Evolutionary conservation across 2,797 vertebrate genomes (phyloP), one percentile per base, ranked within the genome.

Genomic region (Enteromius radiatus): DNA sequence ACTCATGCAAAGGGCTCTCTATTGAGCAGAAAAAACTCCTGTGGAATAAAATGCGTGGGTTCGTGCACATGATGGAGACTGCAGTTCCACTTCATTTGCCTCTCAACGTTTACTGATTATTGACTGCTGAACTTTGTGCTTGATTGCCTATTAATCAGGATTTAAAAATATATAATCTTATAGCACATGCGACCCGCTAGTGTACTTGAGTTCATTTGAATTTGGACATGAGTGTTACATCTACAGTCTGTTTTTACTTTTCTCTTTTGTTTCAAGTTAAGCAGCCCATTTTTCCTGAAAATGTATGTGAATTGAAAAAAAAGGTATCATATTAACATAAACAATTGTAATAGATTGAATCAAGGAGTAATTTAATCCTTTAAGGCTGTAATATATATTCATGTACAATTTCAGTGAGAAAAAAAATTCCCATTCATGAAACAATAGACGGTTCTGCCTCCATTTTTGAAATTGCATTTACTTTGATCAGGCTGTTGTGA

Each of bases 81-180:
- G 36, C 54, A n/a, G 28, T 38, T 81, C 33, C 80, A 54, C 59
- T 64, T 78, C 0, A 41, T 81, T 65, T 65, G 23, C 33, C 10
- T 64, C 17, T 64, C 12, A 65, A 26, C 31, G 21, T 52, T 81
- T 6, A 31, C 59, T 54, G 70, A 65, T 75, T 49, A 54, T 65
- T 54, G 70, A 67, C 28, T 64, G 61, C 70, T 75, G n/a, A 75
- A 75, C 31, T 36, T 41, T 41, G 17, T 54, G 59, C 43, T 65
- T 73, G 79, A 81, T 73, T 36, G n/a, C 31, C 38, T 64, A 21
- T 64, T 64, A 36, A 63, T 81, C 14, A 31, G 52, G 47, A 63
- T 38, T 8, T 0, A 56, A 80, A 47, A 56, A 33, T 23, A 59
- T 56, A 69, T 41, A 45, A 59, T 59, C 65, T 56, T 12, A n/a